Evolutionary conservation across 2,797 vertebrate species (phyloP).

Genomic region (Ctenopoma kingsleyae): DNA sequence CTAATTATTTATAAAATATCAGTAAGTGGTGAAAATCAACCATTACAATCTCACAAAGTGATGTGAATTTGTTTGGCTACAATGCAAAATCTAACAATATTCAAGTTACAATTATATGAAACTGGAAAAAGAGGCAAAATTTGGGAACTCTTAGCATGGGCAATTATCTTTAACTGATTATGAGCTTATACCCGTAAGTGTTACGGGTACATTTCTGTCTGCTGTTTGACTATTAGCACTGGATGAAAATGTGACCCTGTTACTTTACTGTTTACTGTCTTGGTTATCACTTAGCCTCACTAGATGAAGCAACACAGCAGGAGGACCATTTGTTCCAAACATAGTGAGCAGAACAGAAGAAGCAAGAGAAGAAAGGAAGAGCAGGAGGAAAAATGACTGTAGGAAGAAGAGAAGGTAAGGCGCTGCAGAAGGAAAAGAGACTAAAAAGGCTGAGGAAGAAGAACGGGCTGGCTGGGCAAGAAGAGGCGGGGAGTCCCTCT

Average conservation of each 20-base stretch:
- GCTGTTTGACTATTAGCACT: not conserved
- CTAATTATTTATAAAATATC: constrained; percentile 1
- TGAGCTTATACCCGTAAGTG: not conserved
- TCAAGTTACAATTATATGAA: not conserved
- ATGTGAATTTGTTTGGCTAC: no score
- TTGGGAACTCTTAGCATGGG: not conserved
- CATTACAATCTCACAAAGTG: not conserved
- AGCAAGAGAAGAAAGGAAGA: constrained; percentile 13
- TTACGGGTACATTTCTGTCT: constrained; percentile 1
- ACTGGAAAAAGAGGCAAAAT: not conserved
- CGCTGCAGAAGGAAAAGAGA: constrained; percentile 21
- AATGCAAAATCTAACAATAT: not conserved
- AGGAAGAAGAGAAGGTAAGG: constrained; percentile 36
- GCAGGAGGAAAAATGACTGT: constrained; percentile 28
- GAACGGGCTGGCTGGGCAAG: constrained; percentile 46
- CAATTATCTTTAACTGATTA: not conserved
- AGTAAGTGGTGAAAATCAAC: not conserved
- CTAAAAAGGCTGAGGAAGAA: constrained; percentile 48
- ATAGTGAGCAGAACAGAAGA: constrained; percentile 20
- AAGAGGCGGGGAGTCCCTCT: constrained; percentile 62
- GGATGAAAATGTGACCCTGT: not conserved
- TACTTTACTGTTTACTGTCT: constrained; percentile 35
- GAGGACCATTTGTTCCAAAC: constrained; percentile 39
- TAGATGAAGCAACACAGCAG: constrained; percentile 35
- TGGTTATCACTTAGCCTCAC: constrained; percentile 32